phyloP scores from a whole-genome alignment of 2,888 invertebrate species.

The Pardosa pseudoannulata region DNA sequence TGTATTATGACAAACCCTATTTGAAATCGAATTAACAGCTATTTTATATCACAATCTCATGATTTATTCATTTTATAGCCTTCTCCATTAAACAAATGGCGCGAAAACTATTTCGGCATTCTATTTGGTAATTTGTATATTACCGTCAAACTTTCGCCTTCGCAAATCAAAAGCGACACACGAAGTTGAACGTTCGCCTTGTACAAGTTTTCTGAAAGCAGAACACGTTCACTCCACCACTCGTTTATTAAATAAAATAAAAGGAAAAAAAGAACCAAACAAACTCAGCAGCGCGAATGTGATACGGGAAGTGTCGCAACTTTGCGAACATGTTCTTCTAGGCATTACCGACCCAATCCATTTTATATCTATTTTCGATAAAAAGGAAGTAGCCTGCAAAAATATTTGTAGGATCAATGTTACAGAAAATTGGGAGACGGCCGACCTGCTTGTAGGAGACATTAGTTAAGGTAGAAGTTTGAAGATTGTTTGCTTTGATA shows the following conservation, averaged over 20 bases:
- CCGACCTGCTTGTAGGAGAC: not conserved
- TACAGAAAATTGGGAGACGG: not conserved
- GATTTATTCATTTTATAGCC: too few relatives aligned
- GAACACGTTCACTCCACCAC: not conserved
- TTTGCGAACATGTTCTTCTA: not conserved
- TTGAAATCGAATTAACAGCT: too few relatives aligned
- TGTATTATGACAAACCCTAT: too few relatives aligned
- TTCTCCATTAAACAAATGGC: too few relatives aligned
- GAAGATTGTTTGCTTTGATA: too few relatives aligned
- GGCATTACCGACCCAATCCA: not conserved
- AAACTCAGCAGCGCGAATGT: not conserved
- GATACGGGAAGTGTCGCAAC: conserved; percentile 1
- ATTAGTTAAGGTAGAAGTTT: too few relatives aligned
- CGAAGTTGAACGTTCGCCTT: conserved; percentile 3
- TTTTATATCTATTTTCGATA: conserved; percentile 6
- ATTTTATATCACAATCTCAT: too few relatives aligned
- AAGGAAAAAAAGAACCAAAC: too few relatives aligned
- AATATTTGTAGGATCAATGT: conserved; percentile 1
- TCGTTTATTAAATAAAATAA: not conserved
- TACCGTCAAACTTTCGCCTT: not conserved
- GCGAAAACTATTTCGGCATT: too few relatives aligned
- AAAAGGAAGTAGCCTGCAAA: not conserved
- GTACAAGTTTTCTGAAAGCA: not conserved
- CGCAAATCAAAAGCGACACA: not conserved
- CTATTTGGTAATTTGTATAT: too few relatives aligned